Evolutionary conservation across 1,140 invertebrate genomes (phyloP).

Genomic region (Teleogryllus occipitalis): DNA sequence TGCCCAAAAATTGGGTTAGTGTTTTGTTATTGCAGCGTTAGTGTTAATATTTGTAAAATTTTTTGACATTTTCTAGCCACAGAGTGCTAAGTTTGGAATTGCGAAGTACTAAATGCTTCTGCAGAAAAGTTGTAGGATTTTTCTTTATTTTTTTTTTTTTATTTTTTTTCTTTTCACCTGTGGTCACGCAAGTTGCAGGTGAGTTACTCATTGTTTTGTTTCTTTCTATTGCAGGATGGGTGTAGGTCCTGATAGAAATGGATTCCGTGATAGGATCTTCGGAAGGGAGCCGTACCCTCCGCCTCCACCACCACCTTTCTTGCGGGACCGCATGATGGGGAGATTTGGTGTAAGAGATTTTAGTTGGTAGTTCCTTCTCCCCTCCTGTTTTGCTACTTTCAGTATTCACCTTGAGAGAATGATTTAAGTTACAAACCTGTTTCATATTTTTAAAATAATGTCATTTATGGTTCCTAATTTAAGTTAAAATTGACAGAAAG

Average conservation of each 20-base stretch:
- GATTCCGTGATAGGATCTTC: constrained; percentile 68
- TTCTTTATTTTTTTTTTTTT: constrained; percentile 14
- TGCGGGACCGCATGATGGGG: constrained; percentile 77
- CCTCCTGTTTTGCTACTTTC: background rate
- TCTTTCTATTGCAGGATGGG: constrained; percentile 9
- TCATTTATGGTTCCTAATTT: background rate
- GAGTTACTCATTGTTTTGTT: background rate
- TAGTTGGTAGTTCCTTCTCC: background rate
- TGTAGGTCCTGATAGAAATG: constrained; percentile 52
- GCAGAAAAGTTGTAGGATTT: background rate
- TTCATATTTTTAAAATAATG: background rate
- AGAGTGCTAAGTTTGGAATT: background rate
- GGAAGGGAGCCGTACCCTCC: constrained; percentile 74
- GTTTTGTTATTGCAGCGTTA: background rate
- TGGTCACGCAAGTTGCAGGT: background rate
- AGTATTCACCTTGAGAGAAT: background rate
- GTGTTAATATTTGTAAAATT: constrained; percentile 8
- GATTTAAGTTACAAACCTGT: background rate
- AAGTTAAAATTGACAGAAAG: background rate
- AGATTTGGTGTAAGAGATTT: constrained; percentile 62
- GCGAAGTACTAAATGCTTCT: background rate
- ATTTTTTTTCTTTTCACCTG: constrained; percentile 11
- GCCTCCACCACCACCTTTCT: constrained; percentile 63
- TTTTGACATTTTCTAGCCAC: constrained; percentile 15
- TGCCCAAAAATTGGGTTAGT: constrained; percentile 53